phyloP scores from a whole-genome alignment of 2,113 vertebrate species.

The Coptodon bakossiorum region DNA sequence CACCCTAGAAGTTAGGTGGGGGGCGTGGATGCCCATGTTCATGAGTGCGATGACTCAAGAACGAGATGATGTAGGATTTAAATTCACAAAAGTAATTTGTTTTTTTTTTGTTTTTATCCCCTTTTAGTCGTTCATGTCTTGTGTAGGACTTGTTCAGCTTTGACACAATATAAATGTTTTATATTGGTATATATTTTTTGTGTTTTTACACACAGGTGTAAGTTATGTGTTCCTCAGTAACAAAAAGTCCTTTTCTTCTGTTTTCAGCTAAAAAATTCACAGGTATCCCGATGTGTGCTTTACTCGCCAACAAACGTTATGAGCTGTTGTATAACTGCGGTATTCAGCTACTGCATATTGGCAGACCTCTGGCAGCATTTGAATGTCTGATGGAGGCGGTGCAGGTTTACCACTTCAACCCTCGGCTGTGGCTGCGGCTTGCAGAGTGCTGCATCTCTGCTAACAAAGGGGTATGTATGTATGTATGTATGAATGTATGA shows the following conservation, averaged over 20 bases:
- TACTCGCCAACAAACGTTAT: conserved; percentile 91
- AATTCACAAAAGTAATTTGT: background rate
- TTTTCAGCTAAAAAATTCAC: conserved; percentile 86
- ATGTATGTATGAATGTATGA: rapidly evolving
- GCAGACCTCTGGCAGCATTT: conserved; percentile 91
- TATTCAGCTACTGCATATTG: conserved; percentile 92
- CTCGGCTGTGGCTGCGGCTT: conserved; percentile 92
- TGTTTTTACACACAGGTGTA: background rate
- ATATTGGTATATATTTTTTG: background rate
- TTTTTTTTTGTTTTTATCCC: background rate
- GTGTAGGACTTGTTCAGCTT: background rate
- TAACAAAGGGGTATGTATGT: conserved; percentile 82
- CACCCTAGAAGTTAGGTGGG: background rate
- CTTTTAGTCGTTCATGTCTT: background rate
- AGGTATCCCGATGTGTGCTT: conserved; percentile 92
- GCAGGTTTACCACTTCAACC: conserved; percentile 95
- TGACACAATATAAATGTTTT: background rate
- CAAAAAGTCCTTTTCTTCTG: background rate
- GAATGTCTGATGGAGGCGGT: conserved; percentile 97
- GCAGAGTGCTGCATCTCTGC: conserved; percentile 97
- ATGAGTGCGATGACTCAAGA: background rate
- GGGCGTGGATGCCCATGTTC: background rate
- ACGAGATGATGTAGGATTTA: background rate
- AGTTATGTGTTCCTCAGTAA: background rate
- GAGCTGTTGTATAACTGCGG: conserved; percentile 97